phyloP scores from a whole-genome alignment of 2,113 vertebrate species.

The Campylomormyrus tamandua region DNA sequence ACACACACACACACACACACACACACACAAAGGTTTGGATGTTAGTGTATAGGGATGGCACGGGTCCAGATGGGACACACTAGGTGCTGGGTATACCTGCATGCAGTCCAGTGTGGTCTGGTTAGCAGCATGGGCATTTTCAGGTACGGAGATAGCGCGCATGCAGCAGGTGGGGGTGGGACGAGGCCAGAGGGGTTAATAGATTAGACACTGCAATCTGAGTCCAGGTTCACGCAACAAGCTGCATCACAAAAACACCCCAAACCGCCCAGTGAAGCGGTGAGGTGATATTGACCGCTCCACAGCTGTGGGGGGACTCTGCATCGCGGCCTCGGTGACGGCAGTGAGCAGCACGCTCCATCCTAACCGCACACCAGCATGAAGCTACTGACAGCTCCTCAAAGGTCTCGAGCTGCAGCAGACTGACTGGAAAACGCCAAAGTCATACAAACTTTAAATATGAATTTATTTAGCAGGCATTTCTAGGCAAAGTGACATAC shows the following conservation, averaged over 20 bases:
- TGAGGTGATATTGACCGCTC: not conserved
- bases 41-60: constrained; percentile 20
- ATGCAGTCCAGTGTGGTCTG: constrained; percentile 96
- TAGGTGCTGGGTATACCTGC: constrained; percentile 72
- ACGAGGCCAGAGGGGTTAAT: constrained; percentile 28
- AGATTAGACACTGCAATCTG: constrained; percentile 31
- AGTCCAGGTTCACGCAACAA: constrained; percentile 22
- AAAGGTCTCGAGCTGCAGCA: not conserved
- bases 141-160: constrained; percentile 30
- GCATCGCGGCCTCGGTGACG: not conserved
- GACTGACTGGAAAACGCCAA: not conserved
- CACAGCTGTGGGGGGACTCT: too few species aligned
- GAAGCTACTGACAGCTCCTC: not conserved
- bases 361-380: not conserved
- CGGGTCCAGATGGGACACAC: constrained; percentile 13
- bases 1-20: not conserved
- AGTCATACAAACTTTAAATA: not conserved
- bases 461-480: not conserved
- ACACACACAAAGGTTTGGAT: not conserved
- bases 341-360: not conserved
- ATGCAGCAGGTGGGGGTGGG: constrained; percentile 40
- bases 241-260: constrained; percentile 33
- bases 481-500: not conserved
- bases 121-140: constrained; percentile 50
- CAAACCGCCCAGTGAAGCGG: not conserved